phyloP scores from a whole-genome alignment of 1,140 invertebrate species.

The Dendrolimus punctatus region DNA sequence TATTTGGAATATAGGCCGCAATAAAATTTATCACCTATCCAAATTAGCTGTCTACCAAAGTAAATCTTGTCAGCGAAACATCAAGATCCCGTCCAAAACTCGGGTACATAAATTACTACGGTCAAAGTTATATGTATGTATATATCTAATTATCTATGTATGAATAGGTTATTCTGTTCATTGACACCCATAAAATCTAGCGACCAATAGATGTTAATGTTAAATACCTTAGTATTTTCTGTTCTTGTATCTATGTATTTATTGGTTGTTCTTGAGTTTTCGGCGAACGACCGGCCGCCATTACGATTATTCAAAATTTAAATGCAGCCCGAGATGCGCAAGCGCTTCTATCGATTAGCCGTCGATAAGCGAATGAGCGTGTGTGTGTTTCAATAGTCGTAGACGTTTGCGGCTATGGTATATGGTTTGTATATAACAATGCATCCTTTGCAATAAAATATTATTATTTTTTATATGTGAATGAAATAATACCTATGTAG shows the following conservation, averaged over 20 bases:
- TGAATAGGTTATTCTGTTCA: no score
- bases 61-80: no score
- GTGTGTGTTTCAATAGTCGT: conserved; percentile 28
- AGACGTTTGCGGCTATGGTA: conserved; percentile 41
- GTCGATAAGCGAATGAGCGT: conserved; percentile 40
- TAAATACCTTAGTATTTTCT: conserved; percentile 26
- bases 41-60: no score
- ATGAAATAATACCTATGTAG: no score
- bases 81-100: no score
- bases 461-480: no score
- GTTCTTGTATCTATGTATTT: background rate
- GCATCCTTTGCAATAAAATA: background rate
- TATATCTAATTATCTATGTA: no score
- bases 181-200: background rate
- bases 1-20: no score
- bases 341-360: conserved; percentile 51
- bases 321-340: conserved; percentile 63
- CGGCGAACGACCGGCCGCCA: conserved; percentile 43
- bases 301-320: conserved; percentile 64
- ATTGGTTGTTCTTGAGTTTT: conserved; percentile 31
- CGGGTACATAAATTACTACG: no score
- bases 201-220: conserved; percentile 54
- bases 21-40: no score
- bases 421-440: conserved; percentile 19
- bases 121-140: no score